phyloP scores from a whole-genome alignment of 2,888 invertebrate species.

The Odontomyia ornata region DNA sequence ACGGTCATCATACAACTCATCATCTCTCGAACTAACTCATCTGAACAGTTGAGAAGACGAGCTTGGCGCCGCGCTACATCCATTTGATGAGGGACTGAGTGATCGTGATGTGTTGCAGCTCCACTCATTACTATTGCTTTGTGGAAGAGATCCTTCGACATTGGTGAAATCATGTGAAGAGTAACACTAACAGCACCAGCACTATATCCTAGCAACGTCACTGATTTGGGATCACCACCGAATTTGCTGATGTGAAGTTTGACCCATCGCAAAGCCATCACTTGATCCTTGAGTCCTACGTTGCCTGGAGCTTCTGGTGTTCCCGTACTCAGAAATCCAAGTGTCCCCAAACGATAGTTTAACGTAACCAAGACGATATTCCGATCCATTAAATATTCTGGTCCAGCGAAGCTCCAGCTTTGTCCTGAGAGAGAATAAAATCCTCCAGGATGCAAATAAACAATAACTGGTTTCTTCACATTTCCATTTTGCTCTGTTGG shows the following conservation, averaged over 20 bases:
- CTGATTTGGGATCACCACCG: conserved; percentile 72
- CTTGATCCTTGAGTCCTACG: conserved; percentile 76
- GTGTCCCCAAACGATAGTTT: conserved; percentile 68
- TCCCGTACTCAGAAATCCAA: conserved; percentile 72
- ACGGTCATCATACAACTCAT: conserved; percentile 67
- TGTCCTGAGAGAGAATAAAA: conserved; percentile 69
- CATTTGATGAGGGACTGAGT: conserved; percentile 66
- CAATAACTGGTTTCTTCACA: conserved; percentile 67
- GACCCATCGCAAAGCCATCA: conserved; percentile 72
- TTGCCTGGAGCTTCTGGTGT: conserved; percentile 74
- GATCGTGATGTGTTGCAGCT: conserved; percentile 66
- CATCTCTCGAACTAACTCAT: conserved; percentile 65
- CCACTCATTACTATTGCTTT: conserved; percentile 75
- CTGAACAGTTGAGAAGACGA: conserved; percentile 68
- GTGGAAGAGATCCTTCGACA: conserved; percentile 75
- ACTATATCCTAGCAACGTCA: conserved; percentile 72
- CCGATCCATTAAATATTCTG: conserved; percentile 70
- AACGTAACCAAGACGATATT: conserved; percentile 69
- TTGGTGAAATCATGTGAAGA: conserved; percentile 71
- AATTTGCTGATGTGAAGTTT: conserved; percentile 71
- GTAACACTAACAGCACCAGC: conserved; percentile 66
- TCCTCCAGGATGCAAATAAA: conserved; percentile 74
- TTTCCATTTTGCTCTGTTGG: conserved; percentile 53
- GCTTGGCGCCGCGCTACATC: conserved; percentile 72
- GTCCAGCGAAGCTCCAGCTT: conserved; percentile 64